Evolutionary conservation across 2,113 vertebrate genomes (phyloP).

Genomic region (Eonycteris spelaea): DNA sequence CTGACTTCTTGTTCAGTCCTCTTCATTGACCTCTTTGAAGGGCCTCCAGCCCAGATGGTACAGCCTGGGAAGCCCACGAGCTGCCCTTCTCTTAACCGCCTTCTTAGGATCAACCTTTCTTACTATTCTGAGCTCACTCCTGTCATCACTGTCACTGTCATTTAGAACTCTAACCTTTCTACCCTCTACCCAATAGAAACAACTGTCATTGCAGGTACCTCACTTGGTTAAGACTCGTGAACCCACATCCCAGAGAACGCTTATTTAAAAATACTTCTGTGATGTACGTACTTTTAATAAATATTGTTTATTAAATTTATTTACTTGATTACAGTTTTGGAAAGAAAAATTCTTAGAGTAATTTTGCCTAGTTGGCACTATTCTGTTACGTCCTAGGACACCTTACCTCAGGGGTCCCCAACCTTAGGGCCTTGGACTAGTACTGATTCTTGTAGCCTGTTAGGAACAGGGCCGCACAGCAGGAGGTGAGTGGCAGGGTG

Average conservation of each 20-base stretch:
- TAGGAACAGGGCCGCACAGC: too few species aligned
- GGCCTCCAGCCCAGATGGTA: not conserved
- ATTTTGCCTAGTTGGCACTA: conserved; percentile 3
- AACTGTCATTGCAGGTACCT: not conserved
- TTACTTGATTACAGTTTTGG: conserved; percentile 18
- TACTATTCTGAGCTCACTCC: not conserved
- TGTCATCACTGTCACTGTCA: not conserved
- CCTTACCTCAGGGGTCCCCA: not conserved
- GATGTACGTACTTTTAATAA: not conserved
- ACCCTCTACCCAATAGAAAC: not conserved
- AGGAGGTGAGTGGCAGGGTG: too few species aligned
- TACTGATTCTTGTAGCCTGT: too few species aligned
- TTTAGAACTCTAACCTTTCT: not conserved
- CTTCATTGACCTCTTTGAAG: not conserved
- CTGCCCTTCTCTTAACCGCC: not conserved
- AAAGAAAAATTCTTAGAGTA: not conserved
- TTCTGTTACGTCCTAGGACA: not conserved
- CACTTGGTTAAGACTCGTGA: not conserved
- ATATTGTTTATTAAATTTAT: not conserved
- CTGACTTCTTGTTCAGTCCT: not conserved
- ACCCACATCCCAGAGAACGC: not conserved
- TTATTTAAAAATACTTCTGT: not conserved
- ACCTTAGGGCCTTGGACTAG: too few species aligned
- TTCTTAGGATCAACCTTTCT: not conserved
- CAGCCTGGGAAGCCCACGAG: not conserved